These are phyloP conservation scores for Sylvicola cinctus DNA, from an alignment of 2,888 invertebrate species.

Conservation along the genomic window DNA sequence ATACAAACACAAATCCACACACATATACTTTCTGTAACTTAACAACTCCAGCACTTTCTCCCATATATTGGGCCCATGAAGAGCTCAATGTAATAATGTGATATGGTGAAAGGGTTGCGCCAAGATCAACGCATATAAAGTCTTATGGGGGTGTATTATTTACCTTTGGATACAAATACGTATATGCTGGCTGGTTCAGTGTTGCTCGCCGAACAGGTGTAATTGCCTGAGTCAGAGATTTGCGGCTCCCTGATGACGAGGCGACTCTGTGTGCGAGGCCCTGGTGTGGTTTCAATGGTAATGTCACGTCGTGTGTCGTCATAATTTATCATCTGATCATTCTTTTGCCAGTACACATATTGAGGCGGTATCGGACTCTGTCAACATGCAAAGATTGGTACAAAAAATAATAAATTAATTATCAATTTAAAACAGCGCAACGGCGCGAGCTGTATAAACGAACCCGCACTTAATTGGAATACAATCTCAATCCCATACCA, in stretches of 20 bases:
- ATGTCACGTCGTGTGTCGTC: slow-evolving; percentile 66
- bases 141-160: no score
- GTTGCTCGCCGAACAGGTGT: slow-evolving; percentile 76
- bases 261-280: slow-evolving; percentile 65
- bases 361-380: slow-evolving; percentile 84
- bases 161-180: slow-evolving; percentile 82
- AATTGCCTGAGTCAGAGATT: slow-evolving; percentile 75
- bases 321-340: slow-evolving; percentile 85
- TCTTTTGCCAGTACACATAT: slow-evolving; percentile 92
- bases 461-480: no score
- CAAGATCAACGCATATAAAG: not conserved
- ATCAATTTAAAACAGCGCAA: not conserved
- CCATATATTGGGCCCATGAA: no score
- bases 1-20: no score
- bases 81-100: not conserved
- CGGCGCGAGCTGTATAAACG: no score
- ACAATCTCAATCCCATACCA: no score
- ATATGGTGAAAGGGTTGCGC: no score
- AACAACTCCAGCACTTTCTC: no score
- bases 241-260: slow-evolving; percentile 66
- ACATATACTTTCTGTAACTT: no score
- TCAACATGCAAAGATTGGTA: not conserved
- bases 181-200: slow-evolving; percentile 75
- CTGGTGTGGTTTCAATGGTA: slow-evolving; percentile 63
- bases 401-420: not conserved